Percentiles rank a stretch among this genome's conserved stretches.
These are phyloP conservation scores for Leptarthrus brevirostris DNA, from an alignment of 2,888 invertebrate species.

Conservation along the genomic window DNA sequence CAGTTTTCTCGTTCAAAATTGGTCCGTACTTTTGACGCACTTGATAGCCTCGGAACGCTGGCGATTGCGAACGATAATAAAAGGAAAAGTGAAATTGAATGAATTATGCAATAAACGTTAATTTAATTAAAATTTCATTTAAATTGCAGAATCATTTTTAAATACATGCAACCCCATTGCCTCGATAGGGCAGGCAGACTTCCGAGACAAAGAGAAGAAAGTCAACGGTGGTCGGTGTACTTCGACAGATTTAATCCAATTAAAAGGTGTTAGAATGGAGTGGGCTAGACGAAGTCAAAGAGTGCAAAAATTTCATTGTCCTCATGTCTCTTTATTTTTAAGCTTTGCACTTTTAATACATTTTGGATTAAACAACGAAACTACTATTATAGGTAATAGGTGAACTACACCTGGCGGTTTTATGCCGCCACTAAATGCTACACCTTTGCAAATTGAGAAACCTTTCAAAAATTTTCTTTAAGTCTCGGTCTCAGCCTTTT, in stretches of 20 bases:
- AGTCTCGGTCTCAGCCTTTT: not conserved
- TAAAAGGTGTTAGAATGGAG: constrained; percentile 38
- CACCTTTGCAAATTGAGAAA: not conserved
- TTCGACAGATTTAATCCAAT: constrained; percentile 27
- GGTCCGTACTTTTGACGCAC: constrained; percentile 76
- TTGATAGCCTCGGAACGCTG: constrained; percentile 79
- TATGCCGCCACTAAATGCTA: not conserved
- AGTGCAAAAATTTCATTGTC: constrained; percentile 24
- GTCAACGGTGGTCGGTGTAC: no score
- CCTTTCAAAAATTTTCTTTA: not conserved
- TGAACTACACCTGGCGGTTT: constrained; percentile 8
- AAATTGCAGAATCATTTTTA: constrained; percentile 56
- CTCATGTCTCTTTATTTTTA: constrained; percentile 34
- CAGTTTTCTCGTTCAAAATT: constrained; percentile 72
- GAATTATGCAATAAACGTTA: constrained; percentile 58
- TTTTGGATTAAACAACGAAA: constrained; percentile 2
- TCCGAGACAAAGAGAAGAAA: no score
- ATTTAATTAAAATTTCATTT: constrained; percentile 68
- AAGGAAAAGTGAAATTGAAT: constrained; percentile 20
- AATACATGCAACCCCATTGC: not conserved
- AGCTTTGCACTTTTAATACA: constrained; percentile 36
- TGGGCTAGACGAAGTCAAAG: constrained; percentile 2
- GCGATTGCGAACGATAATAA: not conserved
- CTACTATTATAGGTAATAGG: constrained; percentile 32
- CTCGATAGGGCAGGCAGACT: not conserved